phyloP scores from a whole-genome alignment of 2,888 invertebrate species.

The Nasonovia ribisnigri region DNA sequence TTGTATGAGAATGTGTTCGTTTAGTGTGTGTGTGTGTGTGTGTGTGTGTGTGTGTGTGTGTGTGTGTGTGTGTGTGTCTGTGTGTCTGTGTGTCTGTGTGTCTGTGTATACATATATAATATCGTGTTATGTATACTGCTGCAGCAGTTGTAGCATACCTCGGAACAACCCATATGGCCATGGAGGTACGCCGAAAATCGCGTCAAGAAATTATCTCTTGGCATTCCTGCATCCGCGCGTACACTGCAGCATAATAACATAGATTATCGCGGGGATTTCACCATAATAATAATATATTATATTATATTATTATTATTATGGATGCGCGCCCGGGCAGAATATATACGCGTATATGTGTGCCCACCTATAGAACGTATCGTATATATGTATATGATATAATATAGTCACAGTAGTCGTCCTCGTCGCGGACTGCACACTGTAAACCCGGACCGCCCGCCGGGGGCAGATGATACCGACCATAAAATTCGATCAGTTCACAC shows the following conservation, averaged over 20 bases:
- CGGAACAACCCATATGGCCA: background rate
- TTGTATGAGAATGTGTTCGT: background rate
- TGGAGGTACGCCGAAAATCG: slow-evolving; percentile 29
- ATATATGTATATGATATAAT: background rate
- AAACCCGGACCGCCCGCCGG: slow-evolving; percentile 44
- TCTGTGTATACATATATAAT: background rate
- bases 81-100: too few species aligned
- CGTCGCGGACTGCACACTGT: background rate
- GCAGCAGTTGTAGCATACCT: background rate
- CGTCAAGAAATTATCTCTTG: slow-evolving; percentile 54
- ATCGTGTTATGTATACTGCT: background rate
- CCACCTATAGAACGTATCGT: background rate
- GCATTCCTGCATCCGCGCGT: slow-evolving; percentile 4
- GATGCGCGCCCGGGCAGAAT: slow-evolving; percentile 34
- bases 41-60: background rate
- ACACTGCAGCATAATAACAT: background rate
- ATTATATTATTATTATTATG: slow-evolving; percentile 40
- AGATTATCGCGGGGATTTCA: slow-evolving; percentile 46
- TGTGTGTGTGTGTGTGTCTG: background rate
- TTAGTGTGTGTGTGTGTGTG: background rate
- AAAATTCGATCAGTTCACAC: slow-evolving; percentile 65
- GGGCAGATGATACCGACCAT: slow-evolving; percentile 65
- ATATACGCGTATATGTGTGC: slow-evolving; percentile 1
- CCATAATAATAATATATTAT: background rate
- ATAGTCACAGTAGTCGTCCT: background rate